Conservation (phyloP, 2,888 invertebrate species). For the Napeogenes inachia region DNA sequence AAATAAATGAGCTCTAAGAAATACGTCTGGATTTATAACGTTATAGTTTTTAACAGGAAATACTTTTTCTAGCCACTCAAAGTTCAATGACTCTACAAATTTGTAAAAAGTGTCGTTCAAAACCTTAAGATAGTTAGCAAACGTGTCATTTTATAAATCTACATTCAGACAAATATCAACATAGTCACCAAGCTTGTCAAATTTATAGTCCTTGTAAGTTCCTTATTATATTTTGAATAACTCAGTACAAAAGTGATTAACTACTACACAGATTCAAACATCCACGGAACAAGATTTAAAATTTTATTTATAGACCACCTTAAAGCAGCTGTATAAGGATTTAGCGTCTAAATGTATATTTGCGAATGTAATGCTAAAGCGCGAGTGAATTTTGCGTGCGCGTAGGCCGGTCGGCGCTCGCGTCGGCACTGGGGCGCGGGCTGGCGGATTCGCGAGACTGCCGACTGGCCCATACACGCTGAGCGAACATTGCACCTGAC, state of each 20-base stretch:
- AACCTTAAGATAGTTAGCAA: background rate
- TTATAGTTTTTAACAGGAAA: too few relatives aligned
- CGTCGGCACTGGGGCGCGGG: slow-evolving; percentile 58
- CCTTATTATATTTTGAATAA: background rate
- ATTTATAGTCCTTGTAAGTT: background rate
- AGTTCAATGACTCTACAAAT: slow-evolving; percentile 20
- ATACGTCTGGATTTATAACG: too few relatives aligned
- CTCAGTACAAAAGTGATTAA: background rate
- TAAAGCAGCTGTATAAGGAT: slow-evolving; percentile 48
- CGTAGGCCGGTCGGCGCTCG: slow-evolving; percentile 67
- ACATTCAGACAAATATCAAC: background rate
- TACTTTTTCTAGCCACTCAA: slow-evolving; percentile 14
- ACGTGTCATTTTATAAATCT: background rate
- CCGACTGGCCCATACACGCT: slow-evolving; percentile 30
- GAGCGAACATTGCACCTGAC: slow-evolving; percentile 66
- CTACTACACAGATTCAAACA: slow-evolving; percentile 10
- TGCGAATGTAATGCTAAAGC: slow-evolving; percentile 49
- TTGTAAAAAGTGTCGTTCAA: background rate
- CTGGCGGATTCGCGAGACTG: slow-evolving; percentile 33
- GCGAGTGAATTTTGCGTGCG: slow-evolving; percentile 59
- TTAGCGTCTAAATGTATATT: slow-evolving; percentile 44
- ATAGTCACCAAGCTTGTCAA: slow-evolving; percentile 13
- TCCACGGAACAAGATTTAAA: slow-evolving; percentile 37
- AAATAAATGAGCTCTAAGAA: too few relatives aligned
- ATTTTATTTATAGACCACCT: slow-evolving; percentile 52